Conservation (phyloP, 2,797 vertebrate species). For the Acrossocheilus wenchowensis region DNA sequence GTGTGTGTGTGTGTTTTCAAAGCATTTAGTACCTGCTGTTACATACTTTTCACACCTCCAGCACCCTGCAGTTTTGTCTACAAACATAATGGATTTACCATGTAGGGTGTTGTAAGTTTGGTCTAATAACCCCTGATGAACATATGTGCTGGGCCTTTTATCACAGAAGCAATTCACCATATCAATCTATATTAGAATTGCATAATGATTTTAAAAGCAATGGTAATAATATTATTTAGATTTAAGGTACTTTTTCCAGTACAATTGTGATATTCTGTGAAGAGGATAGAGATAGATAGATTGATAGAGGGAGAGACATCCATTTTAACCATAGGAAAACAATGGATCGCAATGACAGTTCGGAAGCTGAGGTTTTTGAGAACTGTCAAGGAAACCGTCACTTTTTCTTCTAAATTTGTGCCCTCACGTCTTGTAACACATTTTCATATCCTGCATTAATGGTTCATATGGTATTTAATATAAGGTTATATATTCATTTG, state of each 20-base stretch:
- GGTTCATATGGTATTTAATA: no score
- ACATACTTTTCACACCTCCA: slow-evolving; percentile 37
- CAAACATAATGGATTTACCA: slow-evolving; percentile 34
- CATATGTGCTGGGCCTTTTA: neutral
- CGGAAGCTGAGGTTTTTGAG: no score
- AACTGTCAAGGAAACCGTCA: no score
- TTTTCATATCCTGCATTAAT: no score
- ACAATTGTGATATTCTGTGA: neutral
- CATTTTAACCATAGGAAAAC: no score
- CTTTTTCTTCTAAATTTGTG: no score
- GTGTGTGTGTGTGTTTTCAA: neutral
- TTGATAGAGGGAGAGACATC: no score
- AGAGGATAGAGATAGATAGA: neutral
- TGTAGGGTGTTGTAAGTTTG: neutral
- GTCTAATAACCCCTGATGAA: neutral
- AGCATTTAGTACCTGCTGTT: slow-evolving; percentile 27
- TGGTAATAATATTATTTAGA: neutral
- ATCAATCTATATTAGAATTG: neutral
- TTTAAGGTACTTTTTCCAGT: neutral
- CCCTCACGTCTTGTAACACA: no score
- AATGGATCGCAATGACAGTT: no score
- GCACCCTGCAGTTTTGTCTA: neutral
- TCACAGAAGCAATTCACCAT: neutral
- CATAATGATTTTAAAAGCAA: neutral
- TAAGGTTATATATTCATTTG: no score